Conservation (phyloP, 2,888 invertebrate species). For the Cerceris ruficornis region DNA sequence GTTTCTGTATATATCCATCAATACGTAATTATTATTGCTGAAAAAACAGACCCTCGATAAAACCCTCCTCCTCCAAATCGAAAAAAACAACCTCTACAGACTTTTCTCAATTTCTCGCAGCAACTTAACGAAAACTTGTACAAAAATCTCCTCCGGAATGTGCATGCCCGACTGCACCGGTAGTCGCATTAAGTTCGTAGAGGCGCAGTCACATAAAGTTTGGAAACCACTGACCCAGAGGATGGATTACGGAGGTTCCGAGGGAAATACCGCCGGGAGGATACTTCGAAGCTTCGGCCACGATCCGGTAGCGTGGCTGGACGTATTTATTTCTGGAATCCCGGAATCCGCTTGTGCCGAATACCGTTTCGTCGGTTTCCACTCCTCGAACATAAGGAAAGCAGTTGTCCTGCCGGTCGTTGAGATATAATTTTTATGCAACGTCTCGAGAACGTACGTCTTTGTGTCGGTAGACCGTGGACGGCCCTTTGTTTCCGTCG, state of each 20-base stretch:
- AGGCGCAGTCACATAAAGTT: constrained; percentile 29
- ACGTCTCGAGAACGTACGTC: constrained; percentile 6
- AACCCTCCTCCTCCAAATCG: no score
- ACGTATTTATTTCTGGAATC: constrained; percentile 46
- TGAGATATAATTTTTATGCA: constrained; percentile 51
- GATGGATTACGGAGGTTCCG: constrained; percentile 16
- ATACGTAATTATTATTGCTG: no score
- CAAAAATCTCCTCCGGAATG: neutral
- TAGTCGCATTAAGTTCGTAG: constrained; percentile 36
- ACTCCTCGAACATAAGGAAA: constrained; percentile 5
- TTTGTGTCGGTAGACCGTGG: constrained; percentile 29
- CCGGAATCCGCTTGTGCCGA: constrained; percentile 30
- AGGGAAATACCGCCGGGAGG: constrained; percentile 38
- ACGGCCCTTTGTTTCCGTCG: constrained; percentile 30
- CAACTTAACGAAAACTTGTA: neutral
- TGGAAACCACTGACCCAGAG: constrained; percentile 25
- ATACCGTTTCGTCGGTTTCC: constrained; percentile 9
- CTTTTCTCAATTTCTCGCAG: neutral
- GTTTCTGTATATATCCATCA: no score
- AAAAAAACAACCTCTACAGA: neutral
- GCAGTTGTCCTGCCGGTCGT: constrained; percentile 6
- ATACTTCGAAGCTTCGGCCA: neutral
- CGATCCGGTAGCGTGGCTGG: constrained; percentile 14
- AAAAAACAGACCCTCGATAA: no score
- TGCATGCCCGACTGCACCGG: neutral